Evolutionary conservation across 2,888 invertebrate species (phyloP), one percentile per base, ranked within the genome.

Genomic region (Drosophila stalkeri): DNA sequence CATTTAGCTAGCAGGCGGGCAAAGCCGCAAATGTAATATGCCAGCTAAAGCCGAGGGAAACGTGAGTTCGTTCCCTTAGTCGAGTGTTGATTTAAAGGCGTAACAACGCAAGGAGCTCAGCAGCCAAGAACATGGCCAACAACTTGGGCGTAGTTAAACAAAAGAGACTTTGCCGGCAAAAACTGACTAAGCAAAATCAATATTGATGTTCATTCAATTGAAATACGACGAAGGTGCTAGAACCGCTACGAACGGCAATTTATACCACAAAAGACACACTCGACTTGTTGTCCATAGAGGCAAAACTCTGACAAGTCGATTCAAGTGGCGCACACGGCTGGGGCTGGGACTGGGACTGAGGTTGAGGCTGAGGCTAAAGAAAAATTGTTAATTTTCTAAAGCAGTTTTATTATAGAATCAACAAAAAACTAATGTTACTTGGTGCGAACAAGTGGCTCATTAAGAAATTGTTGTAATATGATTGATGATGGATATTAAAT

Each of bases 141-240:
- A 78, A 75, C 78, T 66, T 77, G 78, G 64, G 64, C 71, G 61
- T 73, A 69, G 75, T 75, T 80, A 80, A 86, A 81, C 76, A 81
- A 82, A 76, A 68, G 78, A 67, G 78, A 71, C 71, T 65, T 31
- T 47, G 70, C 63, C 66, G 56, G 54, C 64, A 69, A 75, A 75
- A 75, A 73, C 72, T 75, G 70, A 70, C 80, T 81, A 72, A 77
- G 66, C 67, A 76, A 84, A 86, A 86, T 84, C 84, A 82, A 86
- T 86, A 84, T 82, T 82, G 77, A 77, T 82, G 84, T 80, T 78
- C 77, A 75, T 75, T 82, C 72, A 72, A 84, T 76, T 75, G 74
- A 57, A 75, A 72, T 71, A 16, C 14, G 16, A 70, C 55, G 61
- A 79, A 79, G 66, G 72, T 79, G 80, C 62, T 60, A 75, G 43